phyloP scores from a whole-genome alignment of 2,888 invertebrate species.

The Sarcophaga caerulescens region DNA sequence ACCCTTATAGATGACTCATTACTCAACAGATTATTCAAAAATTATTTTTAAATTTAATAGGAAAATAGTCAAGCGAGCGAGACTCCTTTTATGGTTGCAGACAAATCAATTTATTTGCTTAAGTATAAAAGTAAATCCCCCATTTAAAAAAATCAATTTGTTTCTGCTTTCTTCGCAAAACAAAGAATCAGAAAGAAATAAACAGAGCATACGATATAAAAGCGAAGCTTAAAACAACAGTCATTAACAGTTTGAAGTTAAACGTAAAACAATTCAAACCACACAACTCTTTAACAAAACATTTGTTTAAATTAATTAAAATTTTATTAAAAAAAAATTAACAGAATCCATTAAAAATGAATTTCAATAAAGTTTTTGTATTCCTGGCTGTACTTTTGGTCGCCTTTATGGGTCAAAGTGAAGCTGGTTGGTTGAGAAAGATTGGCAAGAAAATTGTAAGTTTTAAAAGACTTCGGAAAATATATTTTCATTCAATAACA shows the following conservation, averaged over 20 bases:
- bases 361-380: conserved; percentile 70
- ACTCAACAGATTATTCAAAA: too few relatives aligned
- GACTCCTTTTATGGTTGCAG: too few relatives aligned
- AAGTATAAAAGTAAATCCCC: too few relatives aligned
- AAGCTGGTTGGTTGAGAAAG: conserved; percentile 72
- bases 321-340: too few relatives aligned
- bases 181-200: not conserved
- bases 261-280: not conserved
- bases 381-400: conserved; percentile 67
- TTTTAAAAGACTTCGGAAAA: not conserved
- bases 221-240: not conserved
- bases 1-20: too few relatives aligned
- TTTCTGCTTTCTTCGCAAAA: not conserved
- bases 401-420: conserved; percentile 62
- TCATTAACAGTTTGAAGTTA: conserved; percentile 17
- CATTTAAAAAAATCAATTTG: too few relatives aligned
- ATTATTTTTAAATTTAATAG: too few relatives aligned
- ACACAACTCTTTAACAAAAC: not conserved
- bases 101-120: too few relatives aligned
- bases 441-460: conserved; percentile 72
- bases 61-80: too few relatives aligned
- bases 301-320: not conserved
- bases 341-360: conserved; percentile 62
- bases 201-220: conserved; percentile 1
- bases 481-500: not conserved